Evolutionary conservation across 1,140 invertebrate genomes (phyloP).

Genomic region (Euglossa dilemma): DNA sequence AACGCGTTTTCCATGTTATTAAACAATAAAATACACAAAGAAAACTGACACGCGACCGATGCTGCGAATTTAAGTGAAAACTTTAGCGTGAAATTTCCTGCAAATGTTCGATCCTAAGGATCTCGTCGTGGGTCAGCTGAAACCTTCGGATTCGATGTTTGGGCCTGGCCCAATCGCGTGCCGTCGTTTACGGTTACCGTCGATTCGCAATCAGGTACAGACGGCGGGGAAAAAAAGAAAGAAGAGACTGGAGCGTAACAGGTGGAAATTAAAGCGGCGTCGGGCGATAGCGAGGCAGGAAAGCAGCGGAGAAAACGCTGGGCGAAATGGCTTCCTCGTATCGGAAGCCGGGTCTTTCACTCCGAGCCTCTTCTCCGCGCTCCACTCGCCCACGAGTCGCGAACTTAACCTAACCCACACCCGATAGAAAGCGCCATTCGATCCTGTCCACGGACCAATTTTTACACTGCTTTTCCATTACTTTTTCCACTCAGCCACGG

Average conservation of each 20-base stretch:
- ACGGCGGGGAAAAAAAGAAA: not conserved
- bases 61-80: too few relatives aligned
- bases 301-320: not conserved
- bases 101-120: too few relatives aligned
- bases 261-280: constrained; percentile 21
- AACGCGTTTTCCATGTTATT: too few relatives aligned
- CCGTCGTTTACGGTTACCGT: not conserved
- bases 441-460: too few relatives aligned
- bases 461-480: too few relatives aligned
- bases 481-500: too few relatives aligned
- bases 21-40: too few relatives aligned
- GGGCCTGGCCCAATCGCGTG: too few relatives aligned
- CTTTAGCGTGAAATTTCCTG: too few relatives aligned
- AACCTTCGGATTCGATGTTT: too few relatives aligned
- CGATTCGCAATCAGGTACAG: not conserved
- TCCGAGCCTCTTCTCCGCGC: not conserved
- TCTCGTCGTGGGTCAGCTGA: too few relatives aligned
- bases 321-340: constrained; percentile 9
- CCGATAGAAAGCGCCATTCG: constrained; percentile 6
- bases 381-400: constrained; percentile 6
- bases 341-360: constrained; percentile 14
- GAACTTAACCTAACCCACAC: constrained; percentile 2
- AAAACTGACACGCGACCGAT: too few relatives aligned
- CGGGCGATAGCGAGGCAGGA: not conserved
- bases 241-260: not conserved